Evolutionary conservation across 1,140 invertebrate species (phyloP).

Genomic region (Eufriesea mexicana): DNA sequence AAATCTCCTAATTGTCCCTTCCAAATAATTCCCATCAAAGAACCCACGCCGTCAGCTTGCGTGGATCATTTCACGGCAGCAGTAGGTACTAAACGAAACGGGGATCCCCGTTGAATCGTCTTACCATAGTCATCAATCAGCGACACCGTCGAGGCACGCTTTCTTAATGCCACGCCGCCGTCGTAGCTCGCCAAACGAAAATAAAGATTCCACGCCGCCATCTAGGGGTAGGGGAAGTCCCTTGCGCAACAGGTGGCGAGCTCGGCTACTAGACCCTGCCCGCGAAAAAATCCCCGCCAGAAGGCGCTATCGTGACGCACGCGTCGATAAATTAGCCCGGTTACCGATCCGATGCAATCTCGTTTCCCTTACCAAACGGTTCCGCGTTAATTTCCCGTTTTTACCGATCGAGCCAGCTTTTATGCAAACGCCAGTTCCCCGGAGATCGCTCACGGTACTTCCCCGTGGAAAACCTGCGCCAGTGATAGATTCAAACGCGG

Average conservation of each 20-base stretch:
- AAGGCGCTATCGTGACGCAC: not conserved
- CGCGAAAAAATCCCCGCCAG: not conserved
- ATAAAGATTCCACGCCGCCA: conserved; percentile 34
- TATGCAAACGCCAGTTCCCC: conserved; percentile 1
- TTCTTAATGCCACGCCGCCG: conserved; percentile 31
- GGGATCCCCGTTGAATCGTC: conserved; percentile 12
- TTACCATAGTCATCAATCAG: conserved; percentile 27
- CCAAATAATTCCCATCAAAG: not conserved
- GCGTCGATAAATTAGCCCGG: not conserved
- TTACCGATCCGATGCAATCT: too few species aligned
- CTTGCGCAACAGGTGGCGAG: conserved; percentile 42
- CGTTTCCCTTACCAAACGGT: not conserved
- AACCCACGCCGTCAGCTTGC: not conserved
- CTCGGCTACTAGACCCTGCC: not conserved
- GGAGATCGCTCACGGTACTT: conserved; percentile 9
- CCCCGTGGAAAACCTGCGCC: not conserved
- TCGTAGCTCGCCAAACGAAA: conserved; percentile 29
- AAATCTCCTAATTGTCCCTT: not conserved
- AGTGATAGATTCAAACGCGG: not conserved
- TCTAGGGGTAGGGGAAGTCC: not conserved
- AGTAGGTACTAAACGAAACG: not conserved
- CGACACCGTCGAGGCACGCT: conserved; percentile 19
- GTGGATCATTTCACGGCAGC: not conserved
- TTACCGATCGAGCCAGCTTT: not conserved
- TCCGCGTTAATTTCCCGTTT: conserved; percentile 43